These are phyloP conservation scores for Aphaenogaster ashmeadi DNA, from an alignment of 1,140 invertebrate genomes.

Conservation along the genomic window DNA sequence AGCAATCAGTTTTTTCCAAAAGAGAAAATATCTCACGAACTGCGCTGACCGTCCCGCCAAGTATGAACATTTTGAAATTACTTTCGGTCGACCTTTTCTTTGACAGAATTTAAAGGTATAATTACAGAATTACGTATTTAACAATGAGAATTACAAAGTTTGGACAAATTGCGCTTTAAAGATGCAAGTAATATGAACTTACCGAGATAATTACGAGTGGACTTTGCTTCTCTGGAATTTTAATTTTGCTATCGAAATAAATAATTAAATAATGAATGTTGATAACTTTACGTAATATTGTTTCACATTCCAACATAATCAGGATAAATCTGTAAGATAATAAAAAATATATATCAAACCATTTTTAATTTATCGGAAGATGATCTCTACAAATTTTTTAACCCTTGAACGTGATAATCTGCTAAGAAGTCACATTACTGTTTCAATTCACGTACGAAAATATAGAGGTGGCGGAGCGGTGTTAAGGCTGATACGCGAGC, in stretches of 20 bases:
- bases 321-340: neutral
- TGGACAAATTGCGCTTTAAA: slow-evolving; percentile 1
- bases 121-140: slow-evolving; percentile 11
- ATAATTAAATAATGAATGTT: slow-evolving; percentile 17
- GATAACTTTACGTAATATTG: neutral
- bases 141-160: slow-evolving; percentile 1
- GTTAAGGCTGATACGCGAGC: slow-evolving; percentile 52
- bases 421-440: slow-evolving; percentile 15
- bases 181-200: neutral
- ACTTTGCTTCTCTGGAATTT: neutral
- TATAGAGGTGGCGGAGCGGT: slow-evolving; percentile 14
- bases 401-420: slow-evolving; percentile 6
- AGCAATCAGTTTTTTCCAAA: neutral
- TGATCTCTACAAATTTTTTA: neutral
- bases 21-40: neutral
- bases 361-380: neutral
- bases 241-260: slow-evolving; percentile 10
- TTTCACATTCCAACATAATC: neutral
- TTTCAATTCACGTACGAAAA: slow-evolving; percentile 50
- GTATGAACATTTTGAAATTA: neutral
- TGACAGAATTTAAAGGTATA: neutral
- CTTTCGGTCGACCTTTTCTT: neutral
- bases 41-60: neutral
- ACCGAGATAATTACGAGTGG: neutral
- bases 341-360: neutral